These are phyloP conservation scores for Drosophila pandora DNA, from an alignment of 1,140 invertebrate genomes.

Conservation along the genomic window DNA sequence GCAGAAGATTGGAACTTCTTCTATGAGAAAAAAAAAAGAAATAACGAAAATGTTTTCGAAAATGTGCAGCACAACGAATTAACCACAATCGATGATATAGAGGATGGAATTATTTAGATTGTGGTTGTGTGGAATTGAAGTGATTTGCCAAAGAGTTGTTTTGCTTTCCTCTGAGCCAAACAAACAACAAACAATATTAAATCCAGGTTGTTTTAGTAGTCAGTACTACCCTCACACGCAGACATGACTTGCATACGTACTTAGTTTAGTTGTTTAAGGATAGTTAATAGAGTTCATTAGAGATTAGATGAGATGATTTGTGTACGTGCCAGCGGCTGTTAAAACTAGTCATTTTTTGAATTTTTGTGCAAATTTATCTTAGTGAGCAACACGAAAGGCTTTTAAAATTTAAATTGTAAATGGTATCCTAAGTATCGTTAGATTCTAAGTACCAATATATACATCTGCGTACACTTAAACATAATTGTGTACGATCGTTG, in stretches of 20 bases:
- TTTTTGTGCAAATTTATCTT: conserved; percentile 51
- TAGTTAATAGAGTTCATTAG: conserved; percentile 20
- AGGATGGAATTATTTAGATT: background rate
- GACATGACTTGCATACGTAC: conserved; percentile 54
- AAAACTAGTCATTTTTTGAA: conserved; percentile 66
- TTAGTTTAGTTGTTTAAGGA: conserved; percentile 56
- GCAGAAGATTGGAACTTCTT: background rate
- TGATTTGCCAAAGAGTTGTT: conserved; percentile 31
- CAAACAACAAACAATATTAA: conserved; percentile 39
- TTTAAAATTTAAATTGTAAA: conserved; percentile 53
- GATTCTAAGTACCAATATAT: conserved; percentile 25
- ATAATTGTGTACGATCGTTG: conserved; percentile 26
- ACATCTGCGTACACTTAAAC: conserved; percentile 27
- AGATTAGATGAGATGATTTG: conserved; percentile 35
- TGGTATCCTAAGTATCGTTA: background rate
- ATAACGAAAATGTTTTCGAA: background rate
- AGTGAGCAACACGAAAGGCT: conserved; percentile 62
- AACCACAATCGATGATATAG: conserved; percentile 11
- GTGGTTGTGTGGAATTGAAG: conserved; percentile 21
- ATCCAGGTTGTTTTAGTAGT: conserved; percentile 67
- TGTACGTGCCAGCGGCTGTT: conserved; percentile 56
- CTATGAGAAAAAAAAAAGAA: background rate
- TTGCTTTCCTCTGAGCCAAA: conserved; percentile 11
- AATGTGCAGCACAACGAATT: conserved; percentile 45
- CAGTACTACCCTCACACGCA: conserved; percentile 18